These are phyloP conservation scores for Amblyopsis rosae DNA, from an alignment of 2,113 vertebrate genomes.

Conservation along the genomic window DNA sequence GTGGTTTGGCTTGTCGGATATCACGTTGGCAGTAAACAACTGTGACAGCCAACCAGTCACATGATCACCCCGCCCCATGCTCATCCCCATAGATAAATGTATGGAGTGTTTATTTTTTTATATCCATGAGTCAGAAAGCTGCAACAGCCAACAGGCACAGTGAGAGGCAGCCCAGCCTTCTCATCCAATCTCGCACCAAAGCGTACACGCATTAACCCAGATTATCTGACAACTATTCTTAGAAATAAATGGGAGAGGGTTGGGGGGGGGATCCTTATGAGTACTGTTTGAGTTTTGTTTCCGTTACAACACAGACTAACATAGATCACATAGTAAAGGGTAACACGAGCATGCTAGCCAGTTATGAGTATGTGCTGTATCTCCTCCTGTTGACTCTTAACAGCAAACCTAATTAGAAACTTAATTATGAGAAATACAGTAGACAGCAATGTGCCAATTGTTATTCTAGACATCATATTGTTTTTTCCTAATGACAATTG, in stretches of 20 bases:
- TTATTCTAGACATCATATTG: no score
- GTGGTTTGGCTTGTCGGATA: constrained; percentile 22
- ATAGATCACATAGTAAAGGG: no score
- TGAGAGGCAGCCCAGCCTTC: constrained; percentile 7
- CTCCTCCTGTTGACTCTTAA: neutral
- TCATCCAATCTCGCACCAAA: constrained; percentile 46
- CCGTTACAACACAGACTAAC: no score
- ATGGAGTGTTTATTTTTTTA: constrained; percentile 1
- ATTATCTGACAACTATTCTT: constrained; percentile 66
- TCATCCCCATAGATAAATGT: constrained; percentile 22
- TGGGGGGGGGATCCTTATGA: constrained; percentile 32
- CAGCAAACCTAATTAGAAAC: neutral
- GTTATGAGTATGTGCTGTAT: neutral
- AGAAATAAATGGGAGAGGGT: constrained; percentile 50
- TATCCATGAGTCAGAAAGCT: constrained; percentile 18
- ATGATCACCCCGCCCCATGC: constrained; percentile 8
- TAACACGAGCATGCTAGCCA: neutral
- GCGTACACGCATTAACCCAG: constrained; percentile 56
- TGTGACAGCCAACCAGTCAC: constrained; percentile 35
- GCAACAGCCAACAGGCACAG: constrained; percentile 17
- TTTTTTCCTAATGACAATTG: neutral
- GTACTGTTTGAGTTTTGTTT: neutral
- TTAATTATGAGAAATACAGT: neutral
- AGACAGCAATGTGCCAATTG: neutral
- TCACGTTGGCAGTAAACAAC: constrained; percentile 43